Evolutionary conservation across 2,888 invertebrate species (phyloP).

Genomic region (Drosophila fungiperda): DNA sequence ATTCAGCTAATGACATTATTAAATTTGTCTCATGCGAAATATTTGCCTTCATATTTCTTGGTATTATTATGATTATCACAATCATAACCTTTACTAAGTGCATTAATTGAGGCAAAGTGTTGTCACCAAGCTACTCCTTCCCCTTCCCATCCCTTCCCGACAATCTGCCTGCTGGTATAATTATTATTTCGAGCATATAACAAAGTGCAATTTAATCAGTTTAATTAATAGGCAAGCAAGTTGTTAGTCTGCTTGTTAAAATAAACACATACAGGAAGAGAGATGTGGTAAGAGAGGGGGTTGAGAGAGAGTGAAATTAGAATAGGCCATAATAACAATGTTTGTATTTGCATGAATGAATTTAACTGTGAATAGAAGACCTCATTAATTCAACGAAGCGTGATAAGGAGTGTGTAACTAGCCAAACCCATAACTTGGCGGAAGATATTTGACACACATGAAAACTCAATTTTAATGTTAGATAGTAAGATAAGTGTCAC

Average conservation of each 20-base stretch:
- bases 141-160: not conserved
- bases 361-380: conserved; percentile 26
- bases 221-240: conserved; percentile 69
- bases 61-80: conserved; percentile 50
- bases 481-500: not conserved
- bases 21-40: conserved; percentile 46
- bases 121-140: not conserved
- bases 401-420: not conserved
- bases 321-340: conserved; percentile 30
- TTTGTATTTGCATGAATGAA: conserved; percentile 32
- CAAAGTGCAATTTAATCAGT: conserved; percentile 69
- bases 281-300: not conserved
- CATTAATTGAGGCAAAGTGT: conserved; percentile 54
- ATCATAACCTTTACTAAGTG: conserved; percentile 40
- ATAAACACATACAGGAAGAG: not conserved
- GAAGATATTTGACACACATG: not conserved
- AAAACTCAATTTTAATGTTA: not conserved
- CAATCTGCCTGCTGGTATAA: not conserved
- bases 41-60: conserved; percentile 25
- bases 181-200: conserved; percentile 15
- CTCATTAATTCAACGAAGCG: conserved; percentile 44
- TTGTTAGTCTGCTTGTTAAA: conserved; percentile 8
- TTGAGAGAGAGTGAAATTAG: not conserved
- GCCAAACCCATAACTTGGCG: not conserved
- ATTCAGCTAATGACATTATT: conserved; percentile 55